Percentiles rank a stretch among this genome's conserved stretches.
Evolutionary conservation across 2,113 vertebrate species (phyloP).

Genomic region (Hypocryptadius cinnamomeus): DNA sequence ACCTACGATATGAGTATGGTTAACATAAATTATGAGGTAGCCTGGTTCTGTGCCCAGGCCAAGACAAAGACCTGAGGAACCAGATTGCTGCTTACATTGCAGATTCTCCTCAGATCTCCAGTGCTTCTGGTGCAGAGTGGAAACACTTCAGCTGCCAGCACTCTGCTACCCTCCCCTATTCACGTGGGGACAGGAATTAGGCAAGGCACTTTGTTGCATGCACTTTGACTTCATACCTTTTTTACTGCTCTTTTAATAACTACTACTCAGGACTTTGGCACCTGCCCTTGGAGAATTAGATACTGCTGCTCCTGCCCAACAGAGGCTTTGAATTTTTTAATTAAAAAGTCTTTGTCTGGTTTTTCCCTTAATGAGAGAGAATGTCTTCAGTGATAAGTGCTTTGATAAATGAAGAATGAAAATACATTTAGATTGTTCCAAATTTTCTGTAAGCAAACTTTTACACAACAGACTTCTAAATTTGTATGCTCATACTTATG

Average conservation of each 20-base stretch:
- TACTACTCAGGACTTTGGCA: not conserved
- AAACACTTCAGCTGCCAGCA: not conserved
- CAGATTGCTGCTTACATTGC: not conserved
- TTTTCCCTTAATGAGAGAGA: not conserved
- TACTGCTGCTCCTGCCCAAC: not conserved
- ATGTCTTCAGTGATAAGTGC: not conserved
- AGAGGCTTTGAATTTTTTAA: not conserved
- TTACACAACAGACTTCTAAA: not conserved
- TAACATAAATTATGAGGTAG: not conserved
- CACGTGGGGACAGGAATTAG: fast-evolving
- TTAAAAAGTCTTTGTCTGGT: not conserved
- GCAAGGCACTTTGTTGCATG: not conserved
- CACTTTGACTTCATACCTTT: not conserved
- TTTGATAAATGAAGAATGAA: not conserved
- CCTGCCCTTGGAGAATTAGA: not conserved
- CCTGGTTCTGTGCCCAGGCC: not conserved
- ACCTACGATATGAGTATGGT: not conserved
- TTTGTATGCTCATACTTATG: not conserved
- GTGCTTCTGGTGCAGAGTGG: not conserved
- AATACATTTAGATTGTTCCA: not conserved
- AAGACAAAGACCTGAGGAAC: not conserved
- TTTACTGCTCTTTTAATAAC: not conserved
- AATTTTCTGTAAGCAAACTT: not conserved
- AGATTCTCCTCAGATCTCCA: not conserved
- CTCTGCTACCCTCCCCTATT: not conserved